Base-by-base conservation (phyloP, 2,797 vertebrate genomes). In the Argya squamiceps region DNA sequence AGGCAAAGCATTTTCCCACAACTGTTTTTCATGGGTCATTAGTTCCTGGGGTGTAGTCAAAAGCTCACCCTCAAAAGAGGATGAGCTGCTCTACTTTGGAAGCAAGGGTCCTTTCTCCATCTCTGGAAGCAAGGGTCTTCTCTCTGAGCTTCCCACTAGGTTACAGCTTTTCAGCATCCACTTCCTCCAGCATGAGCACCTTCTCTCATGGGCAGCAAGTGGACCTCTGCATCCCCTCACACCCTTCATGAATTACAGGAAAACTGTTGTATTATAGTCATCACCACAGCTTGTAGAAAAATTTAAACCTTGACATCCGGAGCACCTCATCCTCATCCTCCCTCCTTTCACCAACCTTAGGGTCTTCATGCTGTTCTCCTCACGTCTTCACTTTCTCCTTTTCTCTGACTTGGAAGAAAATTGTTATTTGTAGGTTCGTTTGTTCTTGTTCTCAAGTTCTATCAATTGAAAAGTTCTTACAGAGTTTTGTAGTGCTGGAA, bases 271-370 rank as follows among this genome's bases (percentile, higher is more conserved):
- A 47, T 9, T 39, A 37, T 9, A n/a, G 22, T n/a, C 52, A 27
- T 47, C 15, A 49, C 34, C 63, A 41, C 11, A 22, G 22, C 30
- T 49, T 18, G 15, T 3, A 68, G 63, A 68, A 49, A 68, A 58
- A 41, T 23, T 44, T 68, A 24, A 49, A 24, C 63, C 56, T 36
- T 0, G 0, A 67, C 5, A 1, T 14, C 18, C 0, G 0, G 14
- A 58, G 43, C 43, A 58, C 3, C 5, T 27, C 18, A 34, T 46
- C 17, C 39, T 34, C 13, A 12, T 3, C 1, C 39, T 36, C 32
- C 27, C n/a, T 37, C 22, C 41, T 56, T 47, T 27, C 29, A 79
- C 4, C 0, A 12, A 29, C 12, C 36, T 58, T 19, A 49, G 15
- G n/a, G 29, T 27, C 23, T n/a, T 29, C 29, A n/a, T 23, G 36